phyloP scores from a whole-genome alignment of 2,797 vertebrate species.

The Malacoraja senta region DNA sequence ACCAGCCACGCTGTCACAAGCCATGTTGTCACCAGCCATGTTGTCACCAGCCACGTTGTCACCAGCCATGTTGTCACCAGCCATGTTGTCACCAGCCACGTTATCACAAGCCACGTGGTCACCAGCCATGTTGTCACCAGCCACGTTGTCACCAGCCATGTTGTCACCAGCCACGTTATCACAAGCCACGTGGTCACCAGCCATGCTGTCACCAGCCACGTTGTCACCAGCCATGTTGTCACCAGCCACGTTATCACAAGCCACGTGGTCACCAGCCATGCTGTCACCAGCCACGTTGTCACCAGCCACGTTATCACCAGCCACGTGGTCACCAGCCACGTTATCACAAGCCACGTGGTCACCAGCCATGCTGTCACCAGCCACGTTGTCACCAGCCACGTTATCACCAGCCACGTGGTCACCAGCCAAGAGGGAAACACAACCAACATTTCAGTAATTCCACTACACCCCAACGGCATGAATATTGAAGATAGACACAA shows the following conservation, averaged over 20 bases:
- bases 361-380: too few relatives aligned
- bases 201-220: neutral
- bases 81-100: too few relatives aligned
- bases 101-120: neutral
- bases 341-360: neutral
- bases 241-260: neutral
- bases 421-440: too few relatives aligned
- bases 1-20: neutral
- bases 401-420: too few relatives aligned
- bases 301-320: constrained; percentile 3
- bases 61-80: too few relatives aligned
- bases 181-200: neutral
- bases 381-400: neutral
- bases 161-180: neutral
- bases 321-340: neutral
- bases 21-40: neutral
- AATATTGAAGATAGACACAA: too few relatives aligned
- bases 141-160: neutral
- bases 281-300: too few relatives aligned
- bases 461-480: too few relatives aligned
- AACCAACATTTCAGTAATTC: too few relatives aligned
- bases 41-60: neutral
- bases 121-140: neutral
- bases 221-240: too few relatives aligned
- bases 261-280: neutral